Conservation (phyloP, 1,140 invertebrate genomes). For the Leptinotarsa defecta region DNA sequence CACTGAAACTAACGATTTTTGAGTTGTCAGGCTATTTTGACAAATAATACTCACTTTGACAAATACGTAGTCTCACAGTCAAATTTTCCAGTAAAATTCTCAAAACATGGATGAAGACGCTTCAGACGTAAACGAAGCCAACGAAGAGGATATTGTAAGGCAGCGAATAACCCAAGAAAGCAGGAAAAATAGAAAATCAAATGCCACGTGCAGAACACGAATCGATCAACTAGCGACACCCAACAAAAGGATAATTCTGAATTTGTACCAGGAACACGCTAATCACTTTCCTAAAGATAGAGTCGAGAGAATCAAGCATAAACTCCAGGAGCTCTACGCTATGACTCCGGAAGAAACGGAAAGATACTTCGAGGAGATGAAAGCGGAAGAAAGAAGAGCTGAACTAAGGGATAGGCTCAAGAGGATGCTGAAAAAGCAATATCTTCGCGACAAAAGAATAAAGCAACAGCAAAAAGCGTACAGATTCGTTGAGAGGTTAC, state of each 20-base stretch:
- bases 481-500: slow-evolving; percentile 36
- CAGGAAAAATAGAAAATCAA: slow-evolving; percentile 4
- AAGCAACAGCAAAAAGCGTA: slow-evolving; percentile 41
- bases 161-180: slow-evolving; percentile 3
- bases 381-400: slow-evolving; percentile 29
- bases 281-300: slow-evolving; percentile 40
- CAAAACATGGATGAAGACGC: slow-evolving; percentile 12
- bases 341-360: slow-evolving; percentile 51
- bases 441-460: slow-evolving; percentile 30
- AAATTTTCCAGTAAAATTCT: neutral
- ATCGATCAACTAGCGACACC: slow-evolving; percentile 47
- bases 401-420: slow-evolving; percentile 37
- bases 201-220: slow-evolving; percentile 38
- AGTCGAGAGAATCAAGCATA: slow-evolving; percentile 39
- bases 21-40: no score
- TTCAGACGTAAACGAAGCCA: neutral
- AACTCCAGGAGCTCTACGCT: slow-evolving; percentile 46
- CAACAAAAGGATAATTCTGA: slow-evolving; percentile 40
- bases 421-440: slow-evolving; percentile 32
- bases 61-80: neutral
- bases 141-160: neutral
- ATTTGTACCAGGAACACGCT: slow-evolving; percentile 40
- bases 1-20: no score
- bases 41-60: no score
- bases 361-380: slow-evolving; percentile 46